Conservation (phyloP, 2,113 vertebrate genomes). For the Corythornis cristatus region DNA sequence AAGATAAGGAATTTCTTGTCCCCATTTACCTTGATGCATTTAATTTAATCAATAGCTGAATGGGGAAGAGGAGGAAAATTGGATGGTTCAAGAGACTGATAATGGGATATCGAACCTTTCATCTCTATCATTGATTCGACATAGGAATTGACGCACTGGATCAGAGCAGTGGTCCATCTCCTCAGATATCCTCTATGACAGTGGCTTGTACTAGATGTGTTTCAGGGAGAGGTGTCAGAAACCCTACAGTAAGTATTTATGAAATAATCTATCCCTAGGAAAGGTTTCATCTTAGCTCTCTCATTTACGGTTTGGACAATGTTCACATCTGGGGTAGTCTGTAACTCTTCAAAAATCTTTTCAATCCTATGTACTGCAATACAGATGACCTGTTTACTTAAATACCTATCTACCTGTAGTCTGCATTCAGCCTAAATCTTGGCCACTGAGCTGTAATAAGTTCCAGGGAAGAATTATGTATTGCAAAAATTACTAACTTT, state of each 20-base stretch:
- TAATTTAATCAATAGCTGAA: conserved; percentile 69
- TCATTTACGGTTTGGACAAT: not conserved
- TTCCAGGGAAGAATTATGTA: not conserved
- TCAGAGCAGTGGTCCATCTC: conserved; percentile 50
- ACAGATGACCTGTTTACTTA: not conserved
- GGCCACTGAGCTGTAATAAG: not conserved
- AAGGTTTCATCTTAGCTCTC: not conserved
- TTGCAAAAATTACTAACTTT: not conserved
- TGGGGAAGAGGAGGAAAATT: conserved; percentile 44
- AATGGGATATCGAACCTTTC: conserved; percentile 61
- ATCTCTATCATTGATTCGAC: conserved; percentile 62
- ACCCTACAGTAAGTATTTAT: not conserved
- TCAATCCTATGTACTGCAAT: not conserved
- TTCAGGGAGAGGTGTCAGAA: not conserved
- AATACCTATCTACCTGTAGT: not conserved
- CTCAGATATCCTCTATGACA: not conserved
- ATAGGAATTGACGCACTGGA: conserved; percentile 51
- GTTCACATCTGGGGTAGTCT: not conserved
- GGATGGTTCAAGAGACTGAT: conserved; percentile 64
- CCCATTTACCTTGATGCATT: conserved; percentile 36
- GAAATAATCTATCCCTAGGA: not conserved
- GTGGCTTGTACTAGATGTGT: not conserved
- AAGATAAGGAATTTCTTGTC: conserved; percentile 51
- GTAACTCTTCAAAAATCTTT: not conserved
- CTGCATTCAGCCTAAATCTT: not conserved